These are phyloP conservation scores for Megaustenia siamemsis DNA, from an alignment of 2,888 invertebrate species.

Conservation along the genomic window DNA sequence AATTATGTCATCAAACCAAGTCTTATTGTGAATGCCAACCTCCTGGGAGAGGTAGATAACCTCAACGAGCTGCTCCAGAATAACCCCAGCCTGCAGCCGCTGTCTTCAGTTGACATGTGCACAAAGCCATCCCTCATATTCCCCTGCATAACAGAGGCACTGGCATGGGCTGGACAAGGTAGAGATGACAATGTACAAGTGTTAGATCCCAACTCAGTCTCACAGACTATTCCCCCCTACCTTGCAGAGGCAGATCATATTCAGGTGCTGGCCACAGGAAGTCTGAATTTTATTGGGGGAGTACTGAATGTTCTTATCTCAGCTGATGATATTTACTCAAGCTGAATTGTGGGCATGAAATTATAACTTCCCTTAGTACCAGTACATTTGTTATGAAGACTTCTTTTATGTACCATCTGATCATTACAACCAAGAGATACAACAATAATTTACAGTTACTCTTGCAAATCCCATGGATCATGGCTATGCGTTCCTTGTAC, in stretches of 20 bases:
- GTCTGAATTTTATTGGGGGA: constrained; percentile 90
- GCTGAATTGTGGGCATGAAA: not conserved
- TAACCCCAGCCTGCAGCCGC: not conserved
- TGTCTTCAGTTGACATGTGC: not conserved
- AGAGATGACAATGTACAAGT: constrained; percentile 28
- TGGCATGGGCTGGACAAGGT: constrained; percentile 27
- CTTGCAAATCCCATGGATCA: not conserved
- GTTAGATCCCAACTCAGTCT: not conserved
- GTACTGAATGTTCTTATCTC: constrained; percentile 82
- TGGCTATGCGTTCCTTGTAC: too few relatives aligned
- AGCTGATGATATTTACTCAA: constrained; percentile 30
- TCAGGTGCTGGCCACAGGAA: constrained; percentile 90
- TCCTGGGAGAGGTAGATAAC: constrained; percentile 20
- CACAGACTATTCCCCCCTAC: constrained; percentile 26
- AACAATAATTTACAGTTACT: not conserved
- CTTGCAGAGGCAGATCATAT: constrained; percentile 82
- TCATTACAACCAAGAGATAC: not conserved
- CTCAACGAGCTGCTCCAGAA: constrained; percentile 5
- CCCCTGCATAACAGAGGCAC: constrained; percentile 41
- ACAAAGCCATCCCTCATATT: constrained; percentile 28
- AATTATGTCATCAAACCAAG: constrained; percentile 39
- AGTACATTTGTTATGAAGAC: not conserved
- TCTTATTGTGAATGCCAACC: constrained; percentile 35
- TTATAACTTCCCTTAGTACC: not conserved
- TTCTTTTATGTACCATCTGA: too few relatives aligned